phyloP scores from a whole-genome alignment of 23 tunicate genomes.

The Styela plicata region DNA sequence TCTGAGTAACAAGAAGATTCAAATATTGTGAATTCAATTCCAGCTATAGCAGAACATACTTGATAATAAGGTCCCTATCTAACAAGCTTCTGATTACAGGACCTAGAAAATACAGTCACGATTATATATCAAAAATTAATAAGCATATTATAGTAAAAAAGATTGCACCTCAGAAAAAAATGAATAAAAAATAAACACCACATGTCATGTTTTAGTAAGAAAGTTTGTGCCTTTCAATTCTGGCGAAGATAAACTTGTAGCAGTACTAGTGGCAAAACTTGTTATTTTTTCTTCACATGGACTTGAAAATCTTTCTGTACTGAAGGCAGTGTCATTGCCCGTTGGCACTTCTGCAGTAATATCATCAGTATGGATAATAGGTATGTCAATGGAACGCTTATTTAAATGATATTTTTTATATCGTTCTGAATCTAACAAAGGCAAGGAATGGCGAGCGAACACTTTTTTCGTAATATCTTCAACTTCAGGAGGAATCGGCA shows the following conservation, averaged over 20 bases:
- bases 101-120: too few relatives aligned
- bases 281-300: background rate
- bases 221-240: background rate
- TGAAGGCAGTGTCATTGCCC: background rate
- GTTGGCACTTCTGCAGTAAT: background rate
- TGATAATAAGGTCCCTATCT: too few relatives aligned
- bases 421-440: background rate
- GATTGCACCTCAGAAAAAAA: background rate
- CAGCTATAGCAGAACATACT: too few relatives aligned
- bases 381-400: background rate
- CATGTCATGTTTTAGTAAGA: background rate
- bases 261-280: background rate
- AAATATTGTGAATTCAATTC: too few relatives aligned
- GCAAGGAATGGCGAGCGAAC: conserved; percentile 5
- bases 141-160: too few relatives aligned
- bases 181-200: too few relatives aligned
- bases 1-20: too few relatives aligned
- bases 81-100: too few relatives aligned
- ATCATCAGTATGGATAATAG: background rate
- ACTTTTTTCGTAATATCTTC: conserved; percentile 23
- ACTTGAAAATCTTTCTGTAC: background rate
- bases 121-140: too few relatives aligned
- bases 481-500: conserved; percentile 54
- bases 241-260: background rate
- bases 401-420: conserved; percentile 13